Evolutionary conservation across 2,113 vertebrate species (phyloP), one percentile per base, ranked within the genome.

Genomic region (Actinemys pallida): DNA sequence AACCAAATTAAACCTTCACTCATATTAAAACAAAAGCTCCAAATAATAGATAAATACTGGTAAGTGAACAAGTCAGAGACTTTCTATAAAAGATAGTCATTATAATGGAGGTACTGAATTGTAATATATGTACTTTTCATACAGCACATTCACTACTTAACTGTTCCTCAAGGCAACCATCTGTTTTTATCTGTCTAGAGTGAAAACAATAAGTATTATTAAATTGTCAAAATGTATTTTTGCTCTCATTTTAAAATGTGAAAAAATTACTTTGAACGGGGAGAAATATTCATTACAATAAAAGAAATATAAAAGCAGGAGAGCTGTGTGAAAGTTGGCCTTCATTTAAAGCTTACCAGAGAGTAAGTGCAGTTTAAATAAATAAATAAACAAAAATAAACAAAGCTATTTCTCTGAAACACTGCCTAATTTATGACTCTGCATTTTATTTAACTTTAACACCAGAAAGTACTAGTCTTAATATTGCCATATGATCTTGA

Each of bases 141-240:
- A 95, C 31, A 81, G 85, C 50, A 84, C 82, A 87, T 50, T 78
- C n/a, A 85, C 69, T 87, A 20, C 49, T 91, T 94, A 97, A 93
- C 75, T 95, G 17, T 8, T 92, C 90, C 94, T 97, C 75, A 93
- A 94, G 95, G 94, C 93, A 93, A 87, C 87, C 85, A 93, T 93
- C 87, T 95, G 86, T 54, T 96, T 92, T 88, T 91, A 93, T 95
- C 57, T 94, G 75, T 88, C 84, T 83, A 81, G 53, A 97, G n/a
- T 89, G 47, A 95, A 96, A 88, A 59, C 79, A 94, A 80, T 93
- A 95, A 88, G 93, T 90, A 94, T 88, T 92, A 97, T 93, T 96
- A 93, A 93, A 90, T 75, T 91, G 95, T 94, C 90, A 93, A 91
- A 93, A 94, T 96, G n/a, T 91, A 81, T 94, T 95, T 94, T 94